Evolutionary conservation across 2,888 invertebrate genomes (phyloP), one percentile per base, ranked within the genome.

Genomic region (Megalurothrips usitatus): DNA sequence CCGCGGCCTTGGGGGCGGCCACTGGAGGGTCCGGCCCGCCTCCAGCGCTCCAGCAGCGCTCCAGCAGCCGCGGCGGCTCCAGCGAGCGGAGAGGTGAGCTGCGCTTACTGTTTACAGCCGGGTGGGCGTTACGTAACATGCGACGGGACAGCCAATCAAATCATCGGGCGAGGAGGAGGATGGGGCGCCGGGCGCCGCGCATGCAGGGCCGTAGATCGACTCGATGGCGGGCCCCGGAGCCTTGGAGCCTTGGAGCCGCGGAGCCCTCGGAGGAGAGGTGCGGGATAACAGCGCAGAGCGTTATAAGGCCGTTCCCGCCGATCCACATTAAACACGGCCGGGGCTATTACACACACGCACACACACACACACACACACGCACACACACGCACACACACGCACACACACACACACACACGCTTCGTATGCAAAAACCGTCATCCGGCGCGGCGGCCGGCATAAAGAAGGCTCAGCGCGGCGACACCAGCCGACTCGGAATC

Each of bases 401-500:
- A 52, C 52, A 17, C n/a, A n/a, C n/a, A n/a, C n/a, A n/a, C n/a
- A 75, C 68, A 23, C 68, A 23, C 68, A 75, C 68, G 68, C 68
- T 75, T 75, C 23, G 23, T 26, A 75, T 75, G 68, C 68, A 75
- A 75, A 75, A 75, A 75, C 12, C 23, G 68, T 58, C 58, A 58
- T 58, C 68, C 68, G 26, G 23, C 68, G 34, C 34, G 34, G 34
- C 3, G 6, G 34, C 68, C 68, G 68, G 26, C 26, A 75, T 75
- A 75, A 75, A 75, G 68, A 75, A 75, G 68, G 68, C 68, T 75
- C 23, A 26, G 26, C 26, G 23, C 68, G 68, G 68, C 68, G 68
- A 75, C 68, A 75, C 68, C 68, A 75, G 68, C 23, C 68, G 58
- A 58, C 58, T 58, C 17, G 17, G 58, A 26, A 23, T 75, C 23